Evolutionary conservation across 2,888 invertebrate genomes (phyloP), one percentile per base, ranked within the genome.

Genomic region (Perizoma flavofasciatum): DNA sequence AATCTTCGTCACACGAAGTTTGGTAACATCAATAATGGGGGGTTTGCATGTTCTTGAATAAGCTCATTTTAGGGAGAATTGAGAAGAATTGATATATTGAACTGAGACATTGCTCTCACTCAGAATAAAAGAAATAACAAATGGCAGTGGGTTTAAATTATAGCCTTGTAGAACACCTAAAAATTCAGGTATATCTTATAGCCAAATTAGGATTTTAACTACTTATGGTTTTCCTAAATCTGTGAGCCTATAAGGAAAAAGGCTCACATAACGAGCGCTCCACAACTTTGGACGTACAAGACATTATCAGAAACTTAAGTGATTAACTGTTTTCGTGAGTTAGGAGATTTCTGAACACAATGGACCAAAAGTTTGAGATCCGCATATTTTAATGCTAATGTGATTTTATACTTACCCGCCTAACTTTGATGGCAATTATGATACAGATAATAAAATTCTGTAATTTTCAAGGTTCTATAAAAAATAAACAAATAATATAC

Each of bases 291-390:
- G 60, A 66, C 70, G 72, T 72, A 70, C 72, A 78, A 75, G 79
- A 81, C 82, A 78, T 79, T 83, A 86, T 84, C 80, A 79, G 73
- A 78, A 87, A 86, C 85, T 87, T 86, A 80, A 80, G 85, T 86
- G 85, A 87, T 87, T 87, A 88, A 86, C 68, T 61, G 79, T 81
- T 81, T 82, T 80, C 79, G 79, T 75, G 70, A 77, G 73, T 76
- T 63, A 64, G 59, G 65, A 68, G 57, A 55, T 51, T 66, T 61
- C 63, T 68, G 68, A 63, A 67, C 73, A 81, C 84, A 85, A 83
- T 80, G 79, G 81, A 65, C 60, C 51, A 55, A 75, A 82, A 84
- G 79, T 84, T 87, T 74, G 69, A 75, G 75, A 77, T 78, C 77
- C 82, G 79, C 81, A 84, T 85, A 85, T 83, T 85, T 85, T 73